Evolutionary conservation across 2,797 vertebrate species (phyloP), one percentile per base, ranked within the genome.

Genomic region (Ispidina lecontei): DNA sequence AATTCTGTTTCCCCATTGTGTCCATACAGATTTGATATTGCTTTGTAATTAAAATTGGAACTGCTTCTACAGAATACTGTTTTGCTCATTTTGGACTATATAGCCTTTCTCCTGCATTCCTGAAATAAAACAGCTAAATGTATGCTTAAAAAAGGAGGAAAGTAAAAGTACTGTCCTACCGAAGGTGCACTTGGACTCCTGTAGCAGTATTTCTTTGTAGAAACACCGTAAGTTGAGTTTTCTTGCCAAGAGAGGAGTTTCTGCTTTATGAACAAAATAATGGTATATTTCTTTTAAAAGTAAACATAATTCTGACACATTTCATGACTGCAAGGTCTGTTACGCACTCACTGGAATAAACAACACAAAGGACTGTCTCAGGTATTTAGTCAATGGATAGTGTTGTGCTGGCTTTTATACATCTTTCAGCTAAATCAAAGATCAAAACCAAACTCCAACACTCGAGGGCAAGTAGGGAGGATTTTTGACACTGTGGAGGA

Each of bases 281-380:
- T 78, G 72, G 39, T 92, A 3, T 91, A 70, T 80, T 94, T 92
- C 47, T 94, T 33, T 94, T 91, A 60, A 73, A 92, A 83, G 35
- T 71, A 91, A 86, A 65, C 44, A 69, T 79, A 4, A 33, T 80
- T 83, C 39, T 95, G 85, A 67, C 70, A 60, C 0, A 0, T 74
- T 95, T 92, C 10, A 58, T 64, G 54, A 60, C 78, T 1, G 6
- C 80, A 77, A 72, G 68, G 29, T 86, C 77, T 63, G 91, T 85
- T 86, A 64, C 60, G 23, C n/a, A 18, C 41, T 87, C 33, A 9
- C 74, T 64, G 74, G 52, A 78, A 75, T 85, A 87, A 90, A 75
- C 46, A 93, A 55, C 37, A 60, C 54, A 80, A n/a, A 63, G 18
- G 67, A 28, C 51, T 33, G 13, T 83, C 47, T 87, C 4, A 8